phyloP scores from a whole-genome alignment of 2,113 vertebrate genomes.

The Colossoma macropomum region DNA sequence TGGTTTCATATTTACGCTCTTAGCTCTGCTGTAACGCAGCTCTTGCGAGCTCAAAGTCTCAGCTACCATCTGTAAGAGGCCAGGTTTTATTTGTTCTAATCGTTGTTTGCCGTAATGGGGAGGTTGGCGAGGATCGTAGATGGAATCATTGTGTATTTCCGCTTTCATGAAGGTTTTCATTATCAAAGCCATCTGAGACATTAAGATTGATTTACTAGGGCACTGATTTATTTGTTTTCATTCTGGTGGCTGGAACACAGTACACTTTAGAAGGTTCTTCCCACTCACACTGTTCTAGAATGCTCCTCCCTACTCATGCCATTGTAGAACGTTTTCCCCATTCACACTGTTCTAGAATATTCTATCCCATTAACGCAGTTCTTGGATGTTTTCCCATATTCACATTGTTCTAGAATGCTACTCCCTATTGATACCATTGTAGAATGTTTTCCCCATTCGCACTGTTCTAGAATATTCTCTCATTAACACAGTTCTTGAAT shows the following conservation, averaged over 20 bases:
- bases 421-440: too few relatives aligned
- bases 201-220: too few relatives aligned
- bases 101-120: background rate
- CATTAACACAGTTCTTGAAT: background rate
- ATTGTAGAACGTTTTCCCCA: background rate
- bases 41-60: background rate
- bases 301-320: background rate
- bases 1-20: constrained; percentile 38
- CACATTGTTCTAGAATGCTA: background rate
- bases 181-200: too few relatives aligned
- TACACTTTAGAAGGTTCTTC: background rate
- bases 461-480: too few relatives aligned
- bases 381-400: background rate
- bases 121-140: background rate
- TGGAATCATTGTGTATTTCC: too few relatives aligned
- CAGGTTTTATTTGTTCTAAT: background rate
- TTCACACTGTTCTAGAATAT: background rate
- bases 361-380: background rate
- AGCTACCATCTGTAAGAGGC: constrained; percentile 16
- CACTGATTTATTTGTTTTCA: background rate
- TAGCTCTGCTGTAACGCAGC: constrained; percentile 7
- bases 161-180: too few relatives aligned
- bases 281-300: background rate
- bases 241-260: too few relatives aligned
- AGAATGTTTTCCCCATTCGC: too few relatives aligned